Evolutionary conservation across 2,113 vertebrate species (phyloP), one percentile per base, ranked within the genome.

Genomic region (Phaetusa simplex): DNA sequence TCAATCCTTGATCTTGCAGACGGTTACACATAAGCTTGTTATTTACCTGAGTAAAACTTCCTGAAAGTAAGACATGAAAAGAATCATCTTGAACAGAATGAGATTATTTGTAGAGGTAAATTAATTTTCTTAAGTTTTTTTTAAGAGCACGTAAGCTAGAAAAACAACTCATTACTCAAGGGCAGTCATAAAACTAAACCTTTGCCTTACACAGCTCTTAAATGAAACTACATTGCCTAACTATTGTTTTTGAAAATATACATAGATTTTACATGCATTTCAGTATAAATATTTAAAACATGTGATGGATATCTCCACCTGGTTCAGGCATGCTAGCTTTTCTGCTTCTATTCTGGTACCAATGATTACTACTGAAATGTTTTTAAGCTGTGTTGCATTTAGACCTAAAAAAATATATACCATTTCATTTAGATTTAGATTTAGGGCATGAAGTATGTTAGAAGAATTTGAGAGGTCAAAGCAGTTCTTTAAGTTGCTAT

Each of bases 281-380:
- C 29, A 73, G 36, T 65, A 80, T 59, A 92, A 96, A 90, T 85
- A 90, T 93, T 96, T 88, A 59, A 92, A 65, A n/a, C 21, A 74
- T 40, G 70, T 64, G 50, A 67, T 82, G 61, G 45, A 61, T 88
- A 88, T 52, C 36, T 67, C 79, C 86, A 90, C 88, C 86, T 92
- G 78, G 14, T 90, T 74, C 42, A 87, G 8, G 36, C 24, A 88
- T 38, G 12, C 5, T 78, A 74, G 17, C 5, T 71, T 88, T 96
- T 66, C 49, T 65, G 17, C 56, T 84, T 78, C 30, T 92, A 34
- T 74, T 90, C 56, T 66, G 29, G 30, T 42, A 82, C 16, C 42
- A 62, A 30, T 30, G 23, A 70, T 30, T 88, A n/a, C n/a, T 12
- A 21, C 77, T 36, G 53, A 81, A 77, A 77, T 38, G 58, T 61